Conservation (phyloP, 2,797 vertebrate species). For the Ptychobarbus kaznakovi region DNA sequence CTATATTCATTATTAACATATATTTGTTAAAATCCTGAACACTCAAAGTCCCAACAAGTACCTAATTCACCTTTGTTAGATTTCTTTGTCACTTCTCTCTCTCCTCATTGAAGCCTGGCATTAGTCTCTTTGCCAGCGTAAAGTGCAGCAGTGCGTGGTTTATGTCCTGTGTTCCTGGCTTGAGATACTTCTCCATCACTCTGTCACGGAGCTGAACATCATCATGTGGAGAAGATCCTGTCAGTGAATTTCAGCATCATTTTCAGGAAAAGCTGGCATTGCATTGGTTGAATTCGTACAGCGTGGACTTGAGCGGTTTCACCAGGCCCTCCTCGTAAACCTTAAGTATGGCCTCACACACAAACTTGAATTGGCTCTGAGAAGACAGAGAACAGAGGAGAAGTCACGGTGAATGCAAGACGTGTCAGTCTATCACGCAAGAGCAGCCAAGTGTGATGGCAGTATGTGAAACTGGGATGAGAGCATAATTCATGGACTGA, state of each 20-base stretch:
- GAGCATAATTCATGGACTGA: conserved; percentile 10
- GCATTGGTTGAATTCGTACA: conserved; percentile 81
- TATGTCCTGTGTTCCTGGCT: conserved; percentile 72
- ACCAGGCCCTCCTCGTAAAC: conserved; percentile 95
- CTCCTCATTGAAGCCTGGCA: conserved; percentile 63
- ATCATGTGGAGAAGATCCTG: conserved; percentile 16
- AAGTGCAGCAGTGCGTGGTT: conserved; percentile 99
- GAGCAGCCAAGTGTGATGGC: background rate
- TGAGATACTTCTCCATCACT: conserved; percentile 55
- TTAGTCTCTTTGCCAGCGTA: conserved; percentile 86
- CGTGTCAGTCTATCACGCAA: background rate
- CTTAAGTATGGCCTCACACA: conserved; percentile 98
- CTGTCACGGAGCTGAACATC: conserved; percentile 17
- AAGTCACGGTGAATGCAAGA: conserved; percentile 23
- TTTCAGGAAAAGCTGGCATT: conserved; percentile 42
- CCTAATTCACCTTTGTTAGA: conserved; percentile 75
- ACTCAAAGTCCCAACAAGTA: conserved; percentile 77
- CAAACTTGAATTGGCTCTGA: conserved; percentile 99
- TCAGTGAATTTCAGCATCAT: conserved; percentile 42
- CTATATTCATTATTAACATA: conserved; percentile 55
- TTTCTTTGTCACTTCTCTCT: conserved; percentile 65
- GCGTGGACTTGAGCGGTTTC: conserved; percentile 81
- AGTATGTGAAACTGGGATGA: conserved; percentile 1
- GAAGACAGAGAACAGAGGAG: conserved; percentile 44
- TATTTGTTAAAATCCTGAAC: conserved; percentile 82